Evolutionary conservation across 2,888 invertebrate genomes (phyloP), one percentile per base, ranked within the genome.

Genomic region (Drosophila suboccidentalis): DNA sequence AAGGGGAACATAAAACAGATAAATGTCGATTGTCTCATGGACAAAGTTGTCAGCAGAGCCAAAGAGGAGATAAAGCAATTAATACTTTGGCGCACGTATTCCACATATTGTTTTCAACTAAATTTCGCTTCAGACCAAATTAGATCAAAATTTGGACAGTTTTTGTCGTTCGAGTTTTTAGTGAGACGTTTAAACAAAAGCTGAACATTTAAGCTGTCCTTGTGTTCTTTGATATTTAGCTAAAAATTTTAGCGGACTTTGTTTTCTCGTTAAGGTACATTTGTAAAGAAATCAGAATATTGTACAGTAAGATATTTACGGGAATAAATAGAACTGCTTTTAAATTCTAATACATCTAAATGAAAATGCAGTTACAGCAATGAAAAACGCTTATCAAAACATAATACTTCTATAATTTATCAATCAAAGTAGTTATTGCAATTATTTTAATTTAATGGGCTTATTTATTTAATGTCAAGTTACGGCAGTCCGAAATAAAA

Each of bases 21-120:
- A 87, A 83, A 72, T 71, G 71, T 63, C 71, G 68, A 77, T 69
- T 67, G 66, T 32, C 46, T 53, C 38, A 34, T 49, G 32, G 65
- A 43, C 67, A 43, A 62, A 60, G 44, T 63, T 46, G 39, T 50
- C 53, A 72, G 47, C 41, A 2, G 19, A 15, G 29, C 17, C 13
- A 43, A 43, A 43, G 36, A 43, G 39, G 36, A 43, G 39, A 39
- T n/a, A 50, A 67, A 29, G 17, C 72, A 63, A 71, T 76, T 68
- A 66, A 66, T 47, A 49, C n/a, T 47, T 68, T 9, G 22, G 13
- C 13, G 13, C 43, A 26, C 9, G 34, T 43, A 47, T 58, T 71
- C 50, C 64, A 3, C 22, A 39, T 54, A 76, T 17, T 41, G 19
- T 3, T 36, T 22, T 41, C 55, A 15, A 32, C 38, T 3, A 6